Base-by-base conservation (phyloP, 2,888 invertebrate species). In the Cotesia congregata region DNA sequence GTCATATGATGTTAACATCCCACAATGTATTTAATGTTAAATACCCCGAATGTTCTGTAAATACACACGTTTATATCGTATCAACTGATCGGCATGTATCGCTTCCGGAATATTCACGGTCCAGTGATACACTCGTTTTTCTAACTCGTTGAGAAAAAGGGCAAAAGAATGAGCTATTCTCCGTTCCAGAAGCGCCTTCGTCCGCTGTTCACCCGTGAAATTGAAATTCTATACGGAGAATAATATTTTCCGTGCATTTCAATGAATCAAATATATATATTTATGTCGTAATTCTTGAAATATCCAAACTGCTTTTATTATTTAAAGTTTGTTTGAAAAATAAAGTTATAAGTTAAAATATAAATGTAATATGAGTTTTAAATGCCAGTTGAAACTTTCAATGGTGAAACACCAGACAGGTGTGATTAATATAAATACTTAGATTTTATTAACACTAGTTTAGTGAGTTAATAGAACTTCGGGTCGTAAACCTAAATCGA, bases 401-500 rank as follows among this genome's bases (percentile, higher is more conserved):
- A 64, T 64, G 20, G 20, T 15, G 17, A 12, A 7, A 7, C 67
- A 12, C 30, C 12, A 67, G 38, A 12, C 50, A 30, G 7, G 12
- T 4, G 50, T 50, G 3, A 50, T 50, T 12, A 7, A 50, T 50
- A 50, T 12, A 50, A 50, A 50, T 50, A 50, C 50, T 50, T 50
- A 50, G 2, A 50, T 50, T 50, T 50, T 50, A 50, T 50, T 50
- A 9, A 12, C 50, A 64, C 20, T 64, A 64, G 12, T 50, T 50
- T 50, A 50, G 12, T 12, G 9, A 50, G 50, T 12, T 50, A 12
- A 50, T 61, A n/a, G n/a, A 30, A 38, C 40, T 39, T n/a, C 59
- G 38, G 15, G 20, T 74, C 73, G 60, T 74, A 74, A 74, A 74
- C 67, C 67, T 67, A 38, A 67, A 73, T 73, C 73, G 50, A 50